Evolutionary conservation across 2,113 vertebrate genomes (phyloP), one percentile per base, ranked within the genome.

Genomic region (Piprites chloris): DNA sequence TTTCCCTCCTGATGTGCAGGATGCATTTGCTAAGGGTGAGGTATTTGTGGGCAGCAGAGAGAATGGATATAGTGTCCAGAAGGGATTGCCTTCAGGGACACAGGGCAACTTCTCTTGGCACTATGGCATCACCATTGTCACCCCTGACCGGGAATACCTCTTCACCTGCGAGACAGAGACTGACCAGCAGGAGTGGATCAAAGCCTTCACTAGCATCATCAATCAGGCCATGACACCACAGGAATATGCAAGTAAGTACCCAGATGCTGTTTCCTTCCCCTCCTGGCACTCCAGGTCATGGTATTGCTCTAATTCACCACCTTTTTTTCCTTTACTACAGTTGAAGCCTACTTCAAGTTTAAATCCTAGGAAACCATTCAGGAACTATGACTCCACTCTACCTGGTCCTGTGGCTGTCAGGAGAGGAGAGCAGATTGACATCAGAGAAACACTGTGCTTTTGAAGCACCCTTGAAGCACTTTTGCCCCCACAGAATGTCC

Each of bases 11-110:
- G 42, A 67, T 85, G 12, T 75, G 35, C 84, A 99, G 99, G 99
- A 99, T 8, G 99, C 99, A 4, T 99, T 99, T 94, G 99, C 99
- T 85, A 99, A 99, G 96, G 99, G 99, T 2, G 99, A 99, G 68
- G 98, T 98, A 28, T 99, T 99, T 85, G 88, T 99, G 88, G 99
- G 99, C 50, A 98, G 98, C 96, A 87, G 71, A 46, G 98, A 98
- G 61, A 97, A 98, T 20, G 98, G 98, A 11, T 99, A 99, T 89
- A 96, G 96, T 0, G 97, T 97, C 49, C 93, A 84, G 18, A 69
- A 97, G 12, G 98, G 98, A 41, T 78, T 99, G 42, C 98, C 98
- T 14, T 23, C 94, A 0, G 98, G 97, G 58, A 97, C 97, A 35
- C 97, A 98, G 95, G 97, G 98, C 81, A 98, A 97, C 76, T 97